Percentiles rank a stretch among this genome's conserved stretches.
Evolutionary conservation across 2,888 invertebrate genomes (phyloP).

Genomic region (Tubulanus polymorphus): DNA sequence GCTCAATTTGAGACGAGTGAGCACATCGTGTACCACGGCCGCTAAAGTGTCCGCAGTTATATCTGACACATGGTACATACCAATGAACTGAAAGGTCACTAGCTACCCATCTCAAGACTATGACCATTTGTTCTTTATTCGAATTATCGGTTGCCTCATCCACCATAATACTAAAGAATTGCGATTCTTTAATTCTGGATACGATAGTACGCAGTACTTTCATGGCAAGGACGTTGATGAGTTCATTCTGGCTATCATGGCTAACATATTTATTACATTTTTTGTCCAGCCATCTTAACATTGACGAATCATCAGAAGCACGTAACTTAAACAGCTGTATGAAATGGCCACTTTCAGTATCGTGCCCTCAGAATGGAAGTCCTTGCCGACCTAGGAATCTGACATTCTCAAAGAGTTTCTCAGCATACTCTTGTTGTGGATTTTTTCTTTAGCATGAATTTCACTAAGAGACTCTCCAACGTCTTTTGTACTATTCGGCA

Average conservation of each 20-base stretch:
- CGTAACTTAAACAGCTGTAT: slow-evolving; percentile 11
- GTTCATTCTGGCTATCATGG: slow-evolving; percentile 11
- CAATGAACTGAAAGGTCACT: slow-evolving; percentile 7
- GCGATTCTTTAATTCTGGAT: neutral
- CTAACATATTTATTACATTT: neutral
- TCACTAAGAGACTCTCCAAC: neutral
- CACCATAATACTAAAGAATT: slow-evolving; percentile 2
- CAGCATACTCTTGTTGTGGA: neutral
- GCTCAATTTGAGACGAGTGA: slow-evolving; percentile 6
- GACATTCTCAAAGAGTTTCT: neutral
- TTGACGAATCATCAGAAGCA: slow-evolving; percentile 4
- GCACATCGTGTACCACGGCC: slow-evolving; percentile 4
- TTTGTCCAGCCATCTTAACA: slow-evolving; percentile 2
- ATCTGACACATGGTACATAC: slow-evolving; percentile 3
- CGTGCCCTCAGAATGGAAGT: slow-evolving; percentile 8
- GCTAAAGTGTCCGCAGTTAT: slow-evolving; percentile 5
- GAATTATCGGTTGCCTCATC: slow-evolving; percentile 9
- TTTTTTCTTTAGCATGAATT: neutral
- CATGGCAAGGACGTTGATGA: slow-evolving; percentile 5
- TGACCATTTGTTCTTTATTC: slow-evolving; percentile 10
- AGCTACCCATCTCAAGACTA: slow-evolving; percentile 6
- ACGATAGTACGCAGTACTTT: slow-evolving; percentile 1
- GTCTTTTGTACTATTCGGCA: neutral
- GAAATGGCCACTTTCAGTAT: slow-evolving; percentile 6
- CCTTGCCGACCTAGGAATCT: slow-evolving; percentile 9